Evolutionary conservation across 2,797 vertebrate genomes (phyloP), one percentile per base, ranked within the genome.

Genomic region (Coranthus polyacanthus): DNA sequence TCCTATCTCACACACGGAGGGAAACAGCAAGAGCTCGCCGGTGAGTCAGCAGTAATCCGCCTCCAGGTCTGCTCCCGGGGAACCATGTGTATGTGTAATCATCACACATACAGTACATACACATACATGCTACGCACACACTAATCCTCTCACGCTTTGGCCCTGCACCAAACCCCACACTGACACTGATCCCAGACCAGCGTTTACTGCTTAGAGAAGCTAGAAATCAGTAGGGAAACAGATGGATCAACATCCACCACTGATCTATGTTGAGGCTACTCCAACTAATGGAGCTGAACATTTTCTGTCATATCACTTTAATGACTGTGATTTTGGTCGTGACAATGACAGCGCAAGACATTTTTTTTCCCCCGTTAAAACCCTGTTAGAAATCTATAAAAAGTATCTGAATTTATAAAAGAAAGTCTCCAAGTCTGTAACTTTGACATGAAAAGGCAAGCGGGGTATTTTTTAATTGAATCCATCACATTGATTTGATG

Each of bases 401-500:
- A 67, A 67, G 47, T 32, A 54, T 67, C 49, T 62, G 55, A 59
- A 79, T 82, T 42, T 59, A 61, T 72, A 36, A 52, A 24, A 70
- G 59, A 47, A 54, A 52, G 50, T 29, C 54, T 42, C 20, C 3
- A 39, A 73, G 57, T 73, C 55, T 68, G 70, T 79, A 69, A 75
- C 72, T 79, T 67, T 75, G 67, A 69, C 78, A 61, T 71, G 60
- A 88, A 88, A 83, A 88, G 71, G 68, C 76, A 71, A 73, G 78
- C 53, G 4, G 61, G 49, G 56, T 66, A 47, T 89, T 79, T 88
- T 17, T 75, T 82, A 84, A 89, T 83, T 78, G 83, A 91, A 87
- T 87, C 78, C 81, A 89, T 89, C 78, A 76, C 74, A 84, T 85
- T 89, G 87, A 92, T 89, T 83, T 75, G 72, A 82, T 66, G 82